These are phyloP conservation scores for Ectemnius cavifrons DNA, from an alignment of 2,888 invertebrate genomes.

Conservation along the genomic window DNA sequence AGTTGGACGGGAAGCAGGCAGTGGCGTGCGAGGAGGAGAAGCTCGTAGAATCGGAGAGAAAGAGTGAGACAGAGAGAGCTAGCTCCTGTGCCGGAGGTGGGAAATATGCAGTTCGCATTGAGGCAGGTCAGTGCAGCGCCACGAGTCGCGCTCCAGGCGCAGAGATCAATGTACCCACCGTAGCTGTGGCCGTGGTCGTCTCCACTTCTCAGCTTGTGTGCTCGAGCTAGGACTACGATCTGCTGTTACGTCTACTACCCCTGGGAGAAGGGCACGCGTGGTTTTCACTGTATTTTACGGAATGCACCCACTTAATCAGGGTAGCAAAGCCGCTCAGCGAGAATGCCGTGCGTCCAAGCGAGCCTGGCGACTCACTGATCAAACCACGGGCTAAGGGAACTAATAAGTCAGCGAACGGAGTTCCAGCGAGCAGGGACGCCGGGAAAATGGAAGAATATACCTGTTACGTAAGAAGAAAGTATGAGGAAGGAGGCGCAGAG, in stretches of 20 bases:
- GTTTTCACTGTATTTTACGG: no score
- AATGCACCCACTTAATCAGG: no score
- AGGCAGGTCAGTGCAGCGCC: conserved; percentile 73
- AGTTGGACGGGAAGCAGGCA: no score
- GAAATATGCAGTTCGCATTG: conserved; percentile 71
- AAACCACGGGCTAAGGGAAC: background rate
- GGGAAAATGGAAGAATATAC: conserved; percentile 20
- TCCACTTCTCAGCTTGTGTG: conserved; percentile 12
- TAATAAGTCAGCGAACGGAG: background rate
- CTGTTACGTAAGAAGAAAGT: conserved; percentile 30
- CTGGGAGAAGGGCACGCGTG: no score
- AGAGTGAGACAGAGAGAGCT: background rate
- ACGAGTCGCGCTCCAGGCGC: conserved; percentile 61
- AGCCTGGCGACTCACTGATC: no score
- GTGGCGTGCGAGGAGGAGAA: no score
- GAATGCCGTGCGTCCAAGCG: no score
- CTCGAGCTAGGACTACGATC: no score
- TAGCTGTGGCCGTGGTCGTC: conserved; percentile 40
- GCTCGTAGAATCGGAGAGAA: no score
- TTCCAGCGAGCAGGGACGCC: background rate
- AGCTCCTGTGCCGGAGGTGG: conserved; percentile 17
- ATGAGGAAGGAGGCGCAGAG: background rate
- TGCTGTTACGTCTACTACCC: no score
- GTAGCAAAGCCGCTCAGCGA: no score
- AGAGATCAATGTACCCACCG: conserved; percentile 68